phyloP scores from a whole-genome alignment of 2,888 invertebrate genomes.

The Yponomeuta sedellus region DNA sequence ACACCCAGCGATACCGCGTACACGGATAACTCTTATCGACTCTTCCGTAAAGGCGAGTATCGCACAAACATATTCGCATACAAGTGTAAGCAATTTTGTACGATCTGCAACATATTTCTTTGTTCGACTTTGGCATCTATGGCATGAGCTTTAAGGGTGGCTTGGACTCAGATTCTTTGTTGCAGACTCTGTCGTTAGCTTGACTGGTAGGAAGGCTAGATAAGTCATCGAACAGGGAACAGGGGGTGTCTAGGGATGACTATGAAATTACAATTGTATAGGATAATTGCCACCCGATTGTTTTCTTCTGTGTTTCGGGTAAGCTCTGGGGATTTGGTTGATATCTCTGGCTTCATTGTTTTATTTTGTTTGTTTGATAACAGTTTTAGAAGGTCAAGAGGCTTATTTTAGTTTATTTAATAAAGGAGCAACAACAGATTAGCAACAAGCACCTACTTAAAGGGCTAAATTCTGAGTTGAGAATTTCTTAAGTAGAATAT shows the following conservation, averaged over 20 bases:
- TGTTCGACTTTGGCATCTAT: background rate
- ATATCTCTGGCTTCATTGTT: background rate
- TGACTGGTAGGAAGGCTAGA: constrained; percentile 30
- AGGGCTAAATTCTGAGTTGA: no score
- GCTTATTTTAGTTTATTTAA: no score
- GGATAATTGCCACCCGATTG: constrained; percentile 65
- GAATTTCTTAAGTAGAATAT: no score
- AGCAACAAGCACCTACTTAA: no score
- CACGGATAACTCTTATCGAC: background rate
- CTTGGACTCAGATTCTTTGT: no score
- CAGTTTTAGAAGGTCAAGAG: no score
- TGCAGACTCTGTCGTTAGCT: no score
- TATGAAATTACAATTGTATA: constrained; percentile 61
- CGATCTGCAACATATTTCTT: background rate
- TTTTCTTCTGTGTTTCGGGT: constrained; percentile 33
- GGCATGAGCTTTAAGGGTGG: background rate
- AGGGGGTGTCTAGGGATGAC: constrained; percentile 51
- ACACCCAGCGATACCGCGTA: background rate
- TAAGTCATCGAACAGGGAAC: constrained; percentile 63
- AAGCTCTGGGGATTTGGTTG: background rate
- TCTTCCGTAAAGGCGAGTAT: background rate
- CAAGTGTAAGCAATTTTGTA: background rate
- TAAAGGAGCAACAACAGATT: no score
- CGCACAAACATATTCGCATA: background rate
- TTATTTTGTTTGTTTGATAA: no score